phyloP scores from a whole-genome alignment of 2,113 vertebrate species.

The Melanerpes formicivorus region DNA sequence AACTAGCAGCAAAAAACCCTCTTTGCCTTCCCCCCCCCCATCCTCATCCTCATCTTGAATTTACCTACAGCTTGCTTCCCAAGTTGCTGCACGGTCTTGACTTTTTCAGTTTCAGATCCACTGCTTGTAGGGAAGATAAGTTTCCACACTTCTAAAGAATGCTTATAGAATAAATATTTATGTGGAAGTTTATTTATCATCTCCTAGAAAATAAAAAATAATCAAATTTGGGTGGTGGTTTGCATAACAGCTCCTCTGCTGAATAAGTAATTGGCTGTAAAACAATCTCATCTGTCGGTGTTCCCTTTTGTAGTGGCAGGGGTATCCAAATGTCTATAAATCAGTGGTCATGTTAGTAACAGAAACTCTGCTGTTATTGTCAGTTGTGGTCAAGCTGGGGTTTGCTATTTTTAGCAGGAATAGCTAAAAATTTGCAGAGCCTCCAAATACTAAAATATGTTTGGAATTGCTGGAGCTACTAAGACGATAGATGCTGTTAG shows the following conservation, averaged over 20 bases:
- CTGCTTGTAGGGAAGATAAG: neutral
- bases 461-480: slow-evolving; percentile 36
- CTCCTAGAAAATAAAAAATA: no score
- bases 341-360: slow-evolving; percentile 37
- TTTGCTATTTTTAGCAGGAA: neutral
- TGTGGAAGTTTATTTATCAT: neutral
- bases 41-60: neutral
- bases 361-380: slow-evolving; percentile 46
- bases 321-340: neutral
- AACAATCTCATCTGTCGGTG: neutral
- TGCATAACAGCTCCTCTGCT: slow-evolving; percentile 23
- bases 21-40: neutral
- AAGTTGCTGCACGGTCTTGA: neutral
- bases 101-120: neutral
- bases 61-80: neutral
- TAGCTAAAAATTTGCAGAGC: slow-evolving; percentile 58
- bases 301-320: neutral
- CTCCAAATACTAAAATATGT: slow-evolving; percentile 52
- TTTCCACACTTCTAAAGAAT: neutral
- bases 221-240: slow-evolving; percentile 4
- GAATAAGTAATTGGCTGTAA: slow-evolving; percentile 30
- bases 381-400: slow-evolving; percentile 52
- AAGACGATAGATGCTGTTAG: neutral
- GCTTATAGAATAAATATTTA: neutral
- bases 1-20: neutral